phyloP scores from a whole-genome alignment of 2,888 invertebrate genomes.

The Cheilosia soror region DNA sequence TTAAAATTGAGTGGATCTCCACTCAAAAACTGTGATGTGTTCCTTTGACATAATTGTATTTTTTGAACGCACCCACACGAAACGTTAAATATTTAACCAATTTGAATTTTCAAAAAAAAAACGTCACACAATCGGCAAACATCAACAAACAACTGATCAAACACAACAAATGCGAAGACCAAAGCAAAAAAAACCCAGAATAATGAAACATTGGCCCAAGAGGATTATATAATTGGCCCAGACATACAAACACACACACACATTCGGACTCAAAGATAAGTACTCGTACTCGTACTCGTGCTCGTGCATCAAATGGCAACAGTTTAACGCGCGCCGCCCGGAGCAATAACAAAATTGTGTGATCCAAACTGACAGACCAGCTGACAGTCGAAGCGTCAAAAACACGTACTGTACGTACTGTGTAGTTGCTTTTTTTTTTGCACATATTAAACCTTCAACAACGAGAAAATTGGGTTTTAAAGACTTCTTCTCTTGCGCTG shows the following conservation, averaged over 20 bases:
- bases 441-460: constrained; percentile 44
- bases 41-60: constrained; percentile 18
- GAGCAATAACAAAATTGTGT: constrained; percentile 45
- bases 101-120: constrained; percentile 7
- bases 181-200: constrained; percentile 6
- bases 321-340: constrained; percentile 43
- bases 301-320: constrained; percentile 52
- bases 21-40: background rate
- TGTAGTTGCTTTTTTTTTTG: constrained; percentile 24
- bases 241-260: constrained; percentile 23
- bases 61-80: constrained; percentile 18
- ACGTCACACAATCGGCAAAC: background rate
- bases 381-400: constrained; percentile 30
- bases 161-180: constrained; percentile 16
- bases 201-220: constrained; percentile 57
- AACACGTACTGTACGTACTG: constrained; percentile 4
- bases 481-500: constrained; percentile 34
- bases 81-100: background rate
- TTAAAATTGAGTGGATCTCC: constrained; percentile 25
- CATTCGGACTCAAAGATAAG: constrained; percentile 33
- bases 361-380: constrained; percentile 31
- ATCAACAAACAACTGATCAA: constrained; percentile 28
- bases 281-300: background rate
- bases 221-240: constrained; percentile 55
- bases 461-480: constrained; percentile 10